Evolutionary conservation across 2,888 invertebrate species (phyloP), one percentile per base, ranked within the genome.

Genomic region (Hartigia nigra): DNA sequence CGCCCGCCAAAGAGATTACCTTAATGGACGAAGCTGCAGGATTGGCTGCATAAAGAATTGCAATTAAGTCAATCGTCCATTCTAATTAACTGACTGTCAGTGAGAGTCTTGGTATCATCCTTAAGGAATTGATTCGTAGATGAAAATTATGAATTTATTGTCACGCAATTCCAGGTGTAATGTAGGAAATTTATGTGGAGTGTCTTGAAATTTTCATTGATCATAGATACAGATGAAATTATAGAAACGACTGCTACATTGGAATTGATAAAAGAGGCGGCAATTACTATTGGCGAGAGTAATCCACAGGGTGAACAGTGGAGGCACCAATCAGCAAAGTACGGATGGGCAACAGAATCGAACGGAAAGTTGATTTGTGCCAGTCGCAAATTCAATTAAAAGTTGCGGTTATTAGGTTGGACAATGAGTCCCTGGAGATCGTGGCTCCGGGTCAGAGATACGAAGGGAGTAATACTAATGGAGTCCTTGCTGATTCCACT

Each of bases 401-500:
- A 91, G 88, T 91, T 91, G 88, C 87, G 90, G 87, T 91, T 90
- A 91, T 91, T 91, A 90, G 87, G 87, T 89, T 88, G 88, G 88
- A 90, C 89, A 90, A 91, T 90, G 91, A 90, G 90, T 89, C 91
- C 88, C 86, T 80, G 79, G 86, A 83, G 86, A 80, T 70, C 23
- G 74, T 75, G 78, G 37, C 76, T 69, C 74, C 80, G 75, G 77
- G 77, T 75, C 74, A 76, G 70, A 75, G 76, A 79, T 70, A 78
- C 79, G 78, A 77, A 78, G 78, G 79, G 81, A 79, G 86, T 88
- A 90, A 87, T 90, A 90, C 90, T 90, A 90, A 90, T 90, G 87
- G 89, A 87, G 88, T 90, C 88, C 88, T 91, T 91, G 89, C 90
- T 90, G 90, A 91, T 91, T 91, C 91, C 87, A 87, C 90, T 90